A percentile compares a stretch with the other conserved stretches of the same genome.
phyloP scores from a whole-genome alignment of 2,888 invertebrate species.

The Limnephilus marmoratus region DNA sequence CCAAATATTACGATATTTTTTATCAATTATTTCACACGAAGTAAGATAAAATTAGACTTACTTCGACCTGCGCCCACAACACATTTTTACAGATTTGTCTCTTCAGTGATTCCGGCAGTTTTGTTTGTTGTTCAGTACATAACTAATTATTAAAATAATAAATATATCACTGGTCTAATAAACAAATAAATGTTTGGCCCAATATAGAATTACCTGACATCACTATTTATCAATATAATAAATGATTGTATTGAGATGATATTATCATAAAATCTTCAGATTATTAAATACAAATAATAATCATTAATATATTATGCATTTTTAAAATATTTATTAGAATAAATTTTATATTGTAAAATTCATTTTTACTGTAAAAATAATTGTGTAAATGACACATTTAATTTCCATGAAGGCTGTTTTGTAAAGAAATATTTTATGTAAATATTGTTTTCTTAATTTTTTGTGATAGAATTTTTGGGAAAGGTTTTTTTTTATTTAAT shows the following conservation, averaged over 20 bases:
- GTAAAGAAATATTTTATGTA: background rate
- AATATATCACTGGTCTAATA: background rate
- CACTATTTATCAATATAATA: background rate
- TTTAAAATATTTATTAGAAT: background rate
- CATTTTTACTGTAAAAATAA: background rate
- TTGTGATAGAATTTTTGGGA: conserved; percentile 17
- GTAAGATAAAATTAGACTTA: too few relatives aligned
- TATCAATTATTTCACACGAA: too few relatives aligned
- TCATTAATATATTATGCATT: background rate
- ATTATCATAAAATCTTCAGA: background rate
- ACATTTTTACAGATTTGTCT: too few relatives aligned
- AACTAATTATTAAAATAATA: background rate
- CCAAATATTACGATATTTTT: too few relatives aligned
- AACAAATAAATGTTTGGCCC: background rate
- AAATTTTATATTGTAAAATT: background rate
- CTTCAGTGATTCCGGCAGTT: background rate
- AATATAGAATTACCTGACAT: background rate
- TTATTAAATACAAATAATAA: background rate
- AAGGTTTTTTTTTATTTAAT: background rate
- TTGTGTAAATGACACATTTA: background rate
- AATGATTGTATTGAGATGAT: background rate
- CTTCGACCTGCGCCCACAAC: too few relatives aligned
- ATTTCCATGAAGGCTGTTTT: conserved; percentile 2
- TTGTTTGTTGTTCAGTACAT: background rate
- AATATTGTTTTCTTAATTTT: conserved; percentile 20